Evolutionary conservation across 64 coral and sea anemone genomes (phyloP).

Genomic region (Catalaphyllia jardinei): DNA sequence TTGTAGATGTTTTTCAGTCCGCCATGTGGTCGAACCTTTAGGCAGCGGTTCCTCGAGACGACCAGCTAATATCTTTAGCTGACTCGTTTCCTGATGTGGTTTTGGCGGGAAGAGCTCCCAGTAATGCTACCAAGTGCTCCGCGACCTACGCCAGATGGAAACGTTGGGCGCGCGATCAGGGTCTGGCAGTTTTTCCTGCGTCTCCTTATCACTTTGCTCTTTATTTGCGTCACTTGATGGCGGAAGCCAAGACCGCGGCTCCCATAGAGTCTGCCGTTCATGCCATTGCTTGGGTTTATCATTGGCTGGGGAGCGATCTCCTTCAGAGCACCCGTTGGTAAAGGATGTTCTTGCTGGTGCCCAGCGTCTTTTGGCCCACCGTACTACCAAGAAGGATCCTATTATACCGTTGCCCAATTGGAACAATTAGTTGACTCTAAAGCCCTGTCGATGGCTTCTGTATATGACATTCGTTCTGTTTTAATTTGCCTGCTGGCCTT

Average conservation of each 20-base stretch:
- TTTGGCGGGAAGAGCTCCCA: background rate
- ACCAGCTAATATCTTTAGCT: background rate
- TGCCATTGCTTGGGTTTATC: slow-evolving; percentile 28
- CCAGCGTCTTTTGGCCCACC: background rate
- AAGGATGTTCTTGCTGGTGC: slow-evolving; percentile 13
- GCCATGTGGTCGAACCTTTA: no score
- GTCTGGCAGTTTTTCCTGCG: background rate
- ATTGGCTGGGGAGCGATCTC: background rate
- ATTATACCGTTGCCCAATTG: slow-evolving; percentile 23
- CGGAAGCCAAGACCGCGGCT: slow-evolving; percentile 20
- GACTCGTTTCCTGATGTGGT: background rate
- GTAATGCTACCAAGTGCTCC: background rate
- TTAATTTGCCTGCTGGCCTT: slow-evolving; percentile 34
- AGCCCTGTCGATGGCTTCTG: slow-evolving; percentile 2
- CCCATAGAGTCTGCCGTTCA: slow-evolving; percentile 32
- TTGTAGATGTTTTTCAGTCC: no score
- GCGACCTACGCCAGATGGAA: background rate
- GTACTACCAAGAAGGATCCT: slow-evolving; percentile 22
- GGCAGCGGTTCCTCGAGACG: no score
- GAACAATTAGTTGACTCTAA: slow-evolving; percentile 23
- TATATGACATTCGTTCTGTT: slow-evolving; percentile 40
- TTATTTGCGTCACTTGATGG: background rate
- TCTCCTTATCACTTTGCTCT: background rate
- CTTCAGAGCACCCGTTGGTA: slow-evolving; percentile 13
- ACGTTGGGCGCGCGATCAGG: background rate